These are phyloP conservation scores for Equus przewalskii DNA, from an alignment of 2,113 vertebrate genomes.

Conservation along the genomic window DNA sequence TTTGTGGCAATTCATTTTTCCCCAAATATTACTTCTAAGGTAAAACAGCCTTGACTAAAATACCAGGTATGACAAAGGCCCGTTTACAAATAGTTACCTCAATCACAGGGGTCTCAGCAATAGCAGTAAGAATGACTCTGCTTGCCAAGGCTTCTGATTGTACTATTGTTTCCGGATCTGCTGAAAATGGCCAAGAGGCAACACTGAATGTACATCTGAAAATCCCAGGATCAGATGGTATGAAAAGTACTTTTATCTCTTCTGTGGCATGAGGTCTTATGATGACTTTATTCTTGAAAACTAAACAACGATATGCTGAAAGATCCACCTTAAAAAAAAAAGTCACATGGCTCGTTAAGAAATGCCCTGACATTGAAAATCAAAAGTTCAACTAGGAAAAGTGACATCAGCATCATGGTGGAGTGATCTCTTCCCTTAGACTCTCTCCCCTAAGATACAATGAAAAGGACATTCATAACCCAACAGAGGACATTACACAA, in stretches of 20 bases:
- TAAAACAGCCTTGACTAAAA: neutral
- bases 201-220: slow-evolving; percentile 94
- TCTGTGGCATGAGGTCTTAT: slow-evolving; percentile 94
- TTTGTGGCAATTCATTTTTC: neutral
- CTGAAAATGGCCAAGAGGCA: slow-evolving; percentile 95
- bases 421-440: too few relatives aligned
- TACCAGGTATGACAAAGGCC: neutral
- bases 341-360: neutral
- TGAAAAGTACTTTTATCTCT: slow-evolving; percentile 95
- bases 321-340: slow-evolving; percentile 89
- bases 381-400: neutral
- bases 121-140: slow-evolving; percentile 92
- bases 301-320: slow-evolving; percentile 93
- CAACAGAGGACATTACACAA: too few relatives aligned
- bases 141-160: slow-evolving; percentile 93
- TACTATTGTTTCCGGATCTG: slow-evolving; percentile 89
- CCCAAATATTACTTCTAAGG: neutral
- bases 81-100: slow-evolving; percentile 88
- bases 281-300: slow-evolving; percentile 96
- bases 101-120: slow-evolving; percentile 94
- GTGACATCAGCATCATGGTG: too few relatives aligned
- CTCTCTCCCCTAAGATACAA: too few relatives aligned
- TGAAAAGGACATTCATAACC: too few relatives aligned
- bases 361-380: slow-evolving; percentile 35
- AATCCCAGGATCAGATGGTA: slow-evolving; percentile 92